Base-by-base conservation (phyloP, 2,888 invertebrate species). In the Elmis aenea region DNA sequence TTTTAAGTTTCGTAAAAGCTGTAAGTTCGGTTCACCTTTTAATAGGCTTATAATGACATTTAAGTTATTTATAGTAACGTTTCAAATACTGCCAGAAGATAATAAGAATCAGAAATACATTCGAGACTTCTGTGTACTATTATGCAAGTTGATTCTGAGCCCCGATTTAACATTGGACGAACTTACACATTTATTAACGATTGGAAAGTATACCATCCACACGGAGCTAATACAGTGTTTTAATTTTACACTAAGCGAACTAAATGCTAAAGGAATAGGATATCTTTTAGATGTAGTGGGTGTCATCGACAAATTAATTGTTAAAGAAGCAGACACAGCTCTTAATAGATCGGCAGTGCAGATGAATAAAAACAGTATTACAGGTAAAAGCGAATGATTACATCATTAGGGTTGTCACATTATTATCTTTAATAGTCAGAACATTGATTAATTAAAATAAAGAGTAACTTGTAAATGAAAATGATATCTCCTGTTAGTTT, bases 101-200 rank as follows among this genome's bases (percentile, higher is more conserved):
- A n/a, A 28, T 37, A 59, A 29, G 46, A 62, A 31, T 70, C 73
- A 44, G 74, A 46, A 18, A 38, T 26, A 13, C 6, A 38, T 48
- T 11, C 79, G 85, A 51, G 82, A 85, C 58, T 88, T 91, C 63
- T 86, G 88, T 67, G 80, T 88, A 64, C 72, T 85, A 3, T 75
- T 87, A 15, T 69, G 91, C 9, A 85, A 87, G 64, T 68, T 91
- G 13, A 81, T 90, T 48, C 86, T 87, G 77, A 83, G 83, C 50
- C 84, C 87, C 11, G 88, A 89, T 59, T 77, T 88, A 75, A 76
- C 81, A 38, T 77, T 85, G 46, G 75, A 73, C 51, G 82, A 81
- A 55, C 66, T 83, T 38, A 76, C 80, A 65, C 70, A 70, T 23
- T 67, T 82, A 42, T 64, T 88, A n/a, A 77, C 74, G 18, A 75